phyloP scores from a whole-genome alignment of 2,113 vertebrate species.

The Uria lomvia region DNA sequence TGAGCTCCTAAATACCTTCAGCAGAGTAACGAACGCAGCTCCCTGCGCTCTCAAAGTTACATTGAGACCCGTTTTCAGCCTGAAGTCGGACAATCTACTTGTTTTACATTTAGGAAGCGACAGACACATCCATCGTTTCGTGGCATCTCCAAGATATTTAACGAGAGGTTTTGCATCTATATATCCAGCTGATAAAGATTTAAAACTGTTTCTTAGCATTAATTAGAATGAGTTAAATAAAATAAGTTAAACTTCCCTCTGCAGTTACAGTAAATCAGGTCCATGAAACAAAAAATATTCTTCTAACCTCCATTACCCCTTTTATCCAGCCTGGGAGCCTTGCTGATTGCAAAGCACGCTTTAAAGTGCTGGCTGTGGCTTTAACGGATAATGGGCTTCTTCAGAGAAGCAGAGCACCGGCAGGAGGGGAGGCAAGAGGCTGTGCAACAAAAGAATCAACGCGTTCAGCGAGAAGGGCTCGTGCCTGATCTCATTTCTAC shows the following conservation, averaged over 20 bases:
- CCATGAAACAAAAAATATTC: neutral
- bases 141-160: neutral
- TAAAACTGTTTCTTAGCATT: neutral
- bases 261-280: neutral
- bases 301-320: neutral
- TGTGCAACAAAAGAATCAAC: neutral
- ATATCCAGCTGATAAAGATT: neutral
- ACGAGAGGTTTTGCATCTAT: neutral
- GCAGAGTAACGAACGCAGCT: neutral
- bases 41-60: neutral
- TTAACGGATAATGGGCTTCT: neutral
- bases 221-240: neutral
- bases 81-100: neutral
- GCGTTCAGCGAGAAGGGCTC: neutral
- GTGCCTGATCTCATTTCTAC: neutral
- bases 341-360: neutral
- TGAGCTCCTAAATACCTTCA: neutral
- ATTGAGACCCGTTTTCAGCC: fast-evolving
- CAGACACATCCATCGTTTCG: neutral
- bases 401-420: neutral
- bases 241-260: neutral
- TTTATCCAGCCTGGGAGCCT: neutral
- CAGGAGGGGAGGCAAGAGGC: neutral
- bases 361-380: neutral
- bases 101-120: neutral